These are phyloP conservation scores for Notolepis coatsorum DNA, from an alignment of 2,797 vertebrate genomes.

Conservation along the genomic window DNA sequence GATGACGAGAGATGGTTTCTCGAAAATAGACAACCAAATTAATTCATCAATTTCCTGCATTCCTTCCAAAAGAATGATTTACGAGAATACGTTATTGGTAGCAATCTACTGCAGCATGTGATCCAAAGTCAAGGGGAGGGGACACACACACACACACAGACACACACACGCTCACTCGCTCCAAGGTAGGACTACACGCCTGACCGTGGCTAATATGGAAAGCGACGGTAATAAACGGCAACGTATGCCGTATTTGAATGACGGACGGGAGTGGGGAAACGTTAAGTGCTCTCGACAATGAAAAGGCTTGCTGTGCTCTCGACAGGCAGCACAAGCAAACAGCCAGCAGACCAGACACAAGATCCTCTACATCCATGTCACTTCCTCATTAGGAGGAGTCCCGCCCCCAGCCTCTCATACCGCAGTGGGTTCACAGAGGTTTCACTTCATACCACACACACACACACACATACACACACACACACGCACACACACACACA, in stretches of 20 bases:
- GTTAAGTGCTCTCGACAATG: slow-evolving; percentile 5
- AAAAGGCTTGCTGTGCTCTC: slow-evolving; percentile 27
- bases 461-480: no score
- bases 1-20: slow-evolving; percentile 47
- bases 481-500: no score
- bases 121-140: not conserved
- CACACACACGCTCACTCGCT: no score
- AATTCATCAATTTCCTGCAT: slow-evolving; percentile 48
- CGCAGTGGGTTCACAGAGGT: slow-evolving; percentile 27
- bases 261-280: not conserved
- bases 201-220: not conserved
- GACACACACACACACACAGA: not conserved
- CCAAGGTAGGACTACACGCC: no score
- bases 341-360: slow-evolving; percentile 42
- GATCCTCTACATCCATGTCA: slow-evolving; percentile 32
- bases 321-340: slow-evolving; percentile 7
- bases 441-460: slow-evolving; percentile 36
- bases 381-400: slow-evolving; percentile 28
- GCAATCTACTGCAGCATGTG: not conserved
- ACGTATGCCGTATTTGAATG: not conserved
- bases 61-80: slow-evolving; percentile 10
- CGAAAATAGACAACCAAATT: slow-evolving; percentile 17
- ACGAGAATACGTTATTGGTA: not conserved
- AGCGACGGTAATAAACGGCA: not conserved
- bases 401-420: not conserved